Evolutionary conservation across 2,797 vertebrate species (phyloP).

Genomic region (Pangasius larnaudii): DNA sequence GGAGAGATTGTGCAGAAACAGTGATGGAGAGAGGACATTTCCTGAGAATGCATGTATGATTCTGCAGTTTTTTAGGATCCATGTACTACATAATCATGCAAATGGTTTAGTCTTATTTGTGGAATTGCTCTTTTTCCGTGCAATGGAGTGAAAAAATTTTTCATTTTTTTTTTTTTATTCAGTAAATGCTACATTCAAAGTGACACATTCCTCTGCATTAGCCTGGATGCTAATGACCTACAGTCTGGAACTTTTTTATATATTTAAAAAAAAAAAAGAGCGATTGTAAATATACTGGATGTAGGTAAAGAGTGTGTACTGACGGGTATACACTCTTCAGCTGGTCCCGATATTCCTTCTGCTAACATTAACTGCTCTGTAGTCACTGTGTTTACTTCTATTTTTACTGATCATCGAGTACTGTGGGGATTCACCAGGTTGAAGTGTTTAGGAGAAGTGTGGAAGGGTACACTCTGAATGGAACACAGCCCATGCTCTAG

Average conservation of each 20-base stretch:
- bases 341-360: background rate
- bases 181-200: background rate
- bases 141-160: background rate
- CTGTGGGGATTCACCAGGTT: background rate
- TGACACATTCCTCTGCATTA: background rate
- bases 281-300: constrained; percentile 3
- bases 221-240: constrained; percentile 22
- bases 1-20: background rate
- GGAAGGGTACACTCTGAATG: background rate
- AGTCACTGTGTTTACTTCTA: constrained; percentile 7
- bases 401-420: background rate
- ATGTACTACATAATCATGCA: background rate
- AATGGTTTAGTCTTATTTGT: background rate
- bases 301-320: background rate
- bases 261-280: background rate
- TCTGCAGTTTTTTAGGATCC: background rate
- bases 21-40: background rate
- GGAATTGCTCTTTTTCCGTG: background rate
- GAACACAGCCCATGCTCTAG: background rate
- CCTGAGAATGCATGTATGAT: background rate
- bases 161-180: background rate
- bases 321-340: background rate
- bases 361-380: constrained; percentile 2
- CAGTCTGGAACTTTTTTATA: constrained; percentile 20
- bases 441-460: background rate